A percentile compares a stretch with the other conserved stretches of the same genome.
phyloP scores from a whole-genome alignment of 2,888 invertebrate genomes.

The Limenitis arthemis region DNA sequence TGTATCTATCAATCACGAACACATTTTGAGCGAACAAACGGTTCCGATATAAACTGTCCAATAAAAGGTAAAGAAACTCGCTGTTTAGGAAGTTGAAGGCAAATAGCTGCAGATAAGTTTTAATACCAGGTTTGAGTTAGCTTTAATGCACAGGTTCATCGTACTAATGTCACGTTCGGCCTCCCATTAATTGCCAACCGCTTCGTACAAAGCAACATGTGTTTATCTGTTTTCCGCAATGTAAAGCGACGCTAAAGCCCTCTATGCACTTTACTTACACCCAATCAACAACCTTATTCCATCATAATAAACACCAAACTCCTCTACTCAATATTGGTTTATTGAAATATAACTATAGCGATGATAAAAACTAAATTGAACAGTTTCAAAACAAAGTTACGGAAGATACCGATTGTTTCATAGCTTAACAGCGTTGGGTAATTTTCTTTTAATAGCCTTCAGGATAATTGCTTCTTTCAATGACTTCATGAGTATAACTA shows the following conservation, averaged over 20 bases:
- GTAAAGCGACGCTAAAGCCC: constrained; percentile 25
- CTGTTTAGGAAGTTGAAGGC: constrained; percentile 67
- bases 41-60: constrained; percentile 27
- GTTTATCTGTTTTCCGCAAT: constrained; percentile 51
- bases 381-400: constrained; percentile 16
- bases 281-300: constrained; percentile 10
- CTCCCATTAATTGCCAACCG: constrained; percentile 61
- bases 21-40: constrained; percentile 26
- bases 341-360: not conserved
- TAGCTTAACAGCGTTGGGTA: not conserved
- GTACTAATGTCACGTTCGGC: constrained; percentile 69
- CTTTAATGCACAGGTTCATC: constrained; percentile 61
- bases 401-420: constrained; percentile 4
- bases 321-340: not conserved
- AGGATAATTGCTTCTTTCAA: not conserved
- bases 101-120: constrained; percentile 69
- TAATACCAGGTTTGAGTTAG: constrained; percentile 56
- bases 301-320: constrained; percentile 6
- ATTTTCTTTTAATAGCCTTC: constrained; percentile 3
- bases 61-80: constrained; percentile 37
- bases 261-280: constrained; percentile 12
- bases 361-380: constrained; percentile 16
- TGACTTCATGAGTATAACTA: not conserved
- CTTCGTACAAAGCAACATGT: constrained; percentile 51
- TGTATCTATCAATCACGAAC: constrained; percentile 31